Percentiles rank a stretch among this genome's conserved stretches.
Evolutionary conservation across 2,888 invertebrate species (phyloP).

Genomic region (Chrysolina americana): DNA sequence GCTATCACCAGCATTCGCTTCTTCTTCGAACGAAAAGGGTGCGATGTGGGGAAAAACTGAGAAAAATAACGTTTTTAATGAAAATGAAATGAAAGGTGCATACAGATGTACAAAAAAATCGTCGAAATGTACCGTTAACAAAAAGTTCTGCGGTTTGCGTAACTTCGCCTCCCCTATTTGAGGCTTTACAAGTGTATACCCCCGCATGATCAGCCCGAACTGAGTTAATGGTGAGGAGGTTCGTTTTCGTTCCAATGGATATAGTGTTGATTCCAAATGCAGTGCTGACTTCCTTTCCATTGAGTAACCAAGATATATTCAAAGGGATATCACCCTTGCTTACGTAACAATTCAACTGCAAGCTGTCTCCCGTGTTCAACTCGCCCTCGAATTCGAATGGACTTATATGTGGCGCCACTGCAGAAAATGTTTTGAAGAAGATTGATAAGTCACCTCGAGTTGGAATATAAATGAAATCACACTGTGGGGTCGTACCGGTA

Average conservation of each 20-base stretch:
- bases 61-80: slow-evolving; percentile 34
- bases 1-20: slow-evolving; percentile 77
- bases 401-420: slow-evolving; percentile 72
- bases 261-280: slow-evolving; percentile 59
- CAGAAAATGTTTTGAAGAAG: slow-evolving; percentile 25
- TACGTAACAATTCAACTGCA: slow-evolving; percentile 79
- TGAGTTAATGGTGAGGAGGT: slow-evolving; percentile 76
- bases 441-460: too few relatives aligned
- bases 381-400: slow-evolving; percentile 75
- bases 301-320: slow-evolving; percentile 83
- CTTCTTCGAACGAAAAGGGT: slow-evolving; percentile 79
- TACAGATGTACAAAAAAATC: slow-evolving; percentile 14
- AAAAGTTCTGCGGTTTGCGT: slow-evolving; percentile 76
- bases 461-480: background rate
- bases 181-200: slow-evolving; percentile 79
- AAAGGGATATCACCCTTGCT: slow-evolving; percentile 83
- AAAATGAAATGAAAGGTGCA: slow-evolving; percentile 16
- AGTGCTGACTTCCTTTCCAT: slow-evolving; percentile 69
- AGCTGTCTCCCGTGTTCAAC: slow-evolving; percentile 78
- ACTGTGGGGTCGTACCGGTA: background rate
- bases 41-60: slow-evolving; percentile 77
- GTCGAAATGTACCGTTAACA: slow-evolving; percentile 76
- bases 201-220: slow-evolving; percentile 79
- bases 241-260: slow-evolving; percentile 72
- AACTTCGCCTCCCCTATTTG: slow-evolving; percentile 77